These are phyloP conservation scores for Hirundichthys speculiger DNA, from an alignment of 2,113 vertebrate species.

Conservation along the genomic window DNA sequence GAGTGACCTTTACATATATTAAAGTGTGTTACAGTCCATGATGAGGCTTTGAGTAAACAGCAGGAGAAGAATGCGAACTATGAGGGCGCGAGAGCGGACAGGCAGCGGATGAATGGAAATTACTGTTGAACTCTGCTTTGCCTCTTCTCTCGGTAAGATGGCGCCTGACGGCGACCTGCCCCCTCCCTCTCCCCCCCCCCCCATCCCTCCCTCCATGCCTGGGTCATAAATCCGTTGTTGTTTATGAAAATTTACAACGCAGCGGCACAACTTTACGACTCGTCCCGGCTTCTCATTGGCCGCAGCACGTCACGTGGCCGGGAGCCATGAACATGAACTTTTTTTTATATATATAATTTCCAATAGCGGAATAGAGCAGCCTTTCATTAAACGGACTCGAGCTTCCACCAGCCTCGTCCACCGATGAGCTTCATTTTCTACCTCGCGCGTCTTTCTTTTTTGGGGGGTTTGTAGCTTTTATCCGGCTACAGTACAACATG, in stretches of 20 bases:
- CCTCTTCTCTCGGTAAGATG: slow-evolving; percentile 90
- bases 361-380: slow-evolving; percentile 94
- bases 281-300: slow-evolving; percentile 90
- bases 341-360: slow-evolving; percentile 83
- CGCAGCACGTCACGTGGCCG: slow-evolving; percentile 89
- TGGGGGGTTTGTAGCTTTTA: slow-evolving; percentile 66
- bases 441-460: slow-evolving; percentile 60
- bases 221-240: slow-evolving; percentile 99
- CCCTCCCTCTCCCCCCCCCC: slow-evolving; percentile 34
- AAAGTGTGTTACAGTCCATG: slow-evolving; percentile 17
- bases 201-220: slow-evolving; percentile 81
- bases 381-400: slow-evolving; percentile 89
- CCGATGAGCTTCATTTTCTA: slow-evolving; percentile 75
- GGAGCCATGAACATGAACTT: slow-evolving; percentile 98
- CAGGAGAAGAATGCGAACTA: slow-evolving; percentile 64
- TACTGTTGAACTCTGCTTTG: slow-evolving; percentile 72
- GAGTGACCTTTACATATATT: not conserved
- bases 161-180: slow-evolving; percentile 92
- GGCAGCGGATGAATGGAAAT: slow-evolving; percentile 58
- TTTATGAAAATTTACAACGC: slow-evolving; percentile 99
- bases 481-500: slow-evolving; percentile 56
- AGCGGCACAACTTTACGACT: slow-evolving; percentile 98
- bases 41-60: slow-evolving; percentile 40
- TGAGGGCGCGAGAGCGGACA: slow-evolving; percentile 67
- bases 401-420: slow-evolving; percentile 79